phyloP scores from a whole-genome alignment of 2,888 invertebrate genomes.

The Erebia epiphron region DNA sequence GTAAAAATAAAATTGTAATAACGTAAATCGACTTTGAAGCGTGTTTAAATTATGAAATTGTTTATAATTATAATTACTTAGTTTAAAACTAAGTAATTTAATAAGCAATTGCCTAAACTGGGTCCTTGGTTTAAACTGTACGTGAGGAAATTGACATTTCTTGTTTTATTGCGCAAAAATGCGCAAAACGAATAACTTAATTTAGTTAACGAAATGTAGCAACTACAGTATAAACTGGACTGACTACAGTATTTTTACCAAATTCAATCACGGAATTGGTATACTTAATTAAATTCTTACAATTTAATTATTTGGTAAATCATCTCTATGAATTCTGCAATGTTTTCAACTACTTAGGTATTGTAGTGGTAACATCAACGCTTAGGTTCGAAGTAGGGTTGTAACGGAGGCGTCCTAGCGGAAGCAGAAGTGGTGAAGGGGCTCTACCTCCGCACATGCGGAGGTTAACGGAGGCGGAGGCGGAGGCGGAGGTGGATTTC shows the following conservation, averaged over 20 bases:
- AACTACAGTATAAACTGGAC: neutral
- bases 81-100: neutral
- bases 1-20: too few species aligned
- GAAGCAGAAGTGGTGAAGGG: too few species aligned
- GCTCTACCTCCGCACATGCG: too few species aligned
- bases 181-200: conserved; percentile 2
- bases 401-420: too few species aligned
- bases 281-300: neutral
- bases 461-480: too few species aligned
- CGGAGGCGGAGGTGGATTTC: too few species aligned
- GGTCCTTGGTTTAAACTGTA: neutral
- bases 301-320: neutral
- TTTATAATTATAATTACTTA: neutral
- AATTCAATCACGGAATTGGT: neutral
- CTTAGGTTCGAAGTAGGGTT: too few species aligned
- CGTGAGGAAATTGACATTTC: conserved; percentile 7
- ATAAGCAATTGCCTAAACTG: neutral
- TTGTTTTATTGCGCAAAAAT: conserved; percentile 1
- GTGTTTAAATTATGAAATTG: neutral
- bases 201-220: conserved; percentile 5
- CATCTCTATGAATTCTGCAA: neutral
- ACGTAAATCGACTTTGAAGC: neutral
- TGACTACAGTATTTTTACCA: conserved; percentile 4
- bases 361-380: too few species aligned
- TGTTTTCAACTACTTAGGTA: too few species aligned